These are phyloP conservation scores for Salmo trutta DNA, from an alignment of 2,797 vertebrate genomes.

Conservation along the genomic window DNA sequence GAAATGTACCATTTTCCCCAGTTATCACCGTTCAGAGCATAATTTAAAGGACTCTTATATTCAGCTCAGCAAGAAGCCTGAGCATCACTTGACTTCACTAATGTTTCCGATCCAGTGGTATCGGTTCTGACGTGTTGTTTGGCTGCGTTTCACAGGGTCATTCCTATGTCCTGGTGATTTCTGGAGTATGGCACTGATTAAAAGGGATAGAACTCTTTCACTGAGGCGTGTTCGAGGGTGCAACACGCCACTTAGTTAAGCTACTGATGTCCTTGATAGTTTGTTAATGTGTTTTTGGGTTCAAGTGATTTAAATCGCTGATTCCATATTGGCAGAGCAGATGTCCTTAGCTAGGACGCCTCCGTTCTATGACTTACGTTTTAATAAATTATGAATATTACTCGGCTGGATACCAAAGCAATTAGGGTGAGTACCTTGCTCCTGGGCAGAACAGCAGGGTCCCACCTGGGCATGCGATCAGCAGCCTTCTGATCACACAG, in stretches of 20 bases:
- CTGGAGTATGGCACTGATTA: background rate
- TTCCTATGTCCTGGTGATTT: background rate
- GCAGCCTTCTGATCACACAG: constrained; percentile 11
- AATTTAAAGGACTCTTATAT: background rate
- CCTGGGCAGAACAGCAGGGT: constrained; percentile 19
- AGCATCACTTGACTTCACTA: too few relatives aligned
- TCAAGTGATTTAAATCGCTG: constrained; percentile 16
- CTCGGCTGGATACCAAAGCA: constrained; percentile 22
- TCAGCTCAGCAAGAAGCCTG: background rate
- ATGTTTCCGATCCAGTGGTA: background rate
- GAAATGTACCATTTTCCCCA: too few relatives aligned
- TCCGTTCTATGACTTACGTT: background rate
- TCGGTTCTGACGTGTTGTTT: background rate
- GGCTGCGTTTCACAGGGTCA: background rate
- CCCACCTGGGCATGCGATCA: background rate
- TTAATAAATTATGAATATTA: constrained; percentile 10
- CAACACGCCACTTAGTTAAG: background rate
- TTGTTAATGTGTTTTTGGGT: constrained; percentile 3
- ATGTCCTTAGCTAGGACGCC: constrained; percentile 14
- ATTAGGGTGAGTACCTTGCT: constrained; percentile 24
- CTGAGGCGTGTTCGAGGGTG: background rate
- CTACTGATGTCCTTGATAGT: background rate
- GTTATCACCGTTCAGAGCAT: too few relatives aligned
- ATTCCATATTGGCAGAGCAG: constrained; percentile 1
- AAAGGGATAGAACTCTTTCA: background rate